Conservation (phyloP, 1,140 invertebrate species). For the Platyscapa corneri region DNA sequence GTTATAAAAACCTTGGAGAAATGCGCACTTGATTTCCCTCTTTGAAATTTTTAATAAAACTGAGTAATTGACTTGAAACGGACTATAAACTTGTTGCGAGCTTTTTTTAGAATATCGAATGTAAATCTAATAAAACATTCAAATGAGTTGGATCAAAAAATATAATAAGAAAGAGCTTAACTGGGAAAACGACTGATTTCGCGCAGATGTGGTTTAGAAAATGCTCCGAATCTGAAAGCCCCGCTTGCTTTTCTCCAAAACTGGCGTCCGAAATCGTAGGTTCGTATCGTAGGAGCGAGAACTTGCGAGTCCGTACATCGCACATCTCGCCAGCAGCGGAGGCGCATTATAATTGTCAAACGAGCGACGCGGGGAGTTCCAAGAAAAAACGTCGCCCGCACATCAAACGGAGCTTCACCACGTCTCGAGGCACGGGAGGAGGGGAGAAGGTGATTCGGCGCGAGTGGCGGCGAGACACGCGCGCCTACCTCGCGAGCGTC, state of each 20-base stretch:
- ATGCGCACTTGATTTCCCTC: too few species aligned
- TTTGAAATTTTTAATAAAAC: too few species aligned
- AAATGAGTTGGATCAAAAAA: too few species aligned
- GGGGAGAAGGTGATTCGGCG: too few species aligned
- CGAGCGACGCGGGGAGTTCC: background rate
- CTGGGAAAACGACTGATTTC: background rate
- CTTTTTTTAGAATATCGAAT: too few species aligned
- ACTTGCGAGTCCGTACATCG: background rate
- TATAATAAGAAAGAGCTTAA: background rate
- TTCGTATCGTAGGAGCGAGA: background rate
- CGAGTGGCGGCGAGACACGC: background rate
- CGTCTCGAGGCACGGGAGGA: background rate
- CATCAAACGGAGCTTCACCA: background rate
- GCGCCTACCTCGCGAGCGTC: too few species aligned
- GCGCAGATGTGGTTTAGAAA: background rate
- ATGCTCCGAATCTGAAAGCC: background rate
- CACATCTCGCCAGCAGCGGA: background rate
- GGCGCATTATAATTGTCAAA: background rate
- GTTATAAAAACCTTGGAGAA: too few species aligned
- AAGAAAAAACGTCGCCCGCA: background rate
- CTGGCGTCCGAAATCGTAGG: background rate
- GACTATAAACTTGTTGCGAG: too few species aligned
- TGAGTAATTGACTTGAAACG: too few species aligned
- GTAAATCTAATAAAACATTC: too few species aligned
- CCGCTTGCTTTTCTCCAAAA: background rate